These are phyloP conservation scores for Apotomis betuletana DNA, from an alignment of 2,888 invertebrate genomes.

Conservation along the genomic window DNA sequence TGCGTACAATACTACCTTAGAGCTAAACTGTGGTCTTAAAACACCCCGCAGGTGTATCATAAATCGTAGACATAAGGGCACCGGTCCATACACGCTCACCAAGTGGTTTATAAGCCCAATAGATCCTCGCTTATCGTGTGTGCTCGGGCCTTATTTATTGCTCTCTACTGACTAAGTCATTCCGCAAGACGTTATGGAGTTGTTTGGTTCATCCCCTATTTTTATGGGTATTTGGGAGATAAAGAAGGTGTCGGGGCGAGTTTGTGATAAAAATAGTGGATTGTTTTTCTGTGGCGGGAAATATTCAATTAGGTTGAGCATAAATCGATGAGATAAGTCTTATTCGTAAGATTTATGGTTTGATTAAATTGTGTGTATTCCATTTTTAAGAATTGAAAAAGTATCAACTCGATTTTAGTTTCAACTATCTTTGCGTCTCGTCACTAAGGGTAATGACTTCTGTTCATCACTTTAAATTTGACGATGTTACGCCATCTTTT, in stretches of 20 bases:
- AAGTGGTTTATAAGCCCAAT: slow-evolving; percentile 76
- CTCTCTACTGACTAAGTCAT: slow-evolving; percentile 70
- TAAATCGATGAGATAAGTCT: neutral
- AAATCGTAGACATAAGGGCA: slow-evolving; percentile 64
- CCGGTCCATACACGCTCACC: slow-evolving; percentile 56
- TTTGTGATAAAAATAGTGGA: slow-evolving; percentile 43
- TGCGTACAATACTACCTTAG: slow-evolving; percentile 35
- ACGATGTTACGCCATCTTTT: too few relatives aligned
- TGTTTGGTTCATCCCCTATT: slow-evolving; percentile 60
- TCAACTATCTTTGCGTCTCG: too few relatives aligned
- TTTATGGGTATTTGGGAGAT: slow-evolving; percentile 43
- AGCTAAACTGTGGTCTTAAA: slow-evolving; percentile 33
- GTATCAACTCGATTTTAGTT: too few relatives aligned
- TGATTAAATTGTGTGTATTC: too few relatives aligned
- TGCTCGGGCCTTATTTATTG: slow-evolving; percentile 67
- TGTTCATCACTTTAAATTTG: too few relatives aligned
- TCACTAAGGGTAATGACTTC: too few relatives aligned
- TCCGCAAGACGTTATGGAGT: slow-evolving; percentile 65
- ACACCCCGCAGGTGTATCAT: slow-evolving; percentile 65
- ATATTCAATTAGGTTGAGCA: slow-evolving; percentile 35
- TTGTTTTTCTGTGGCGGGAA: slow-evolving; percentile 42
- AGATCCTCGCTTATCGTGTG: slow-evolving; percentile 75
- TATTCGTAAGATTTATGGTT: neutral
- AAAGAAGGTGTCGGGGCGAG: slow-evolving; percentile 42
- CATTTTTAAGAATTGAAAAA: too few relatives aligned